Evolutionary conservation across 2,888 invertebrate species (phyloP), one percentile per base, ranked within the genome.

Genomic region (Hydrotaea diabolus): DNA sequence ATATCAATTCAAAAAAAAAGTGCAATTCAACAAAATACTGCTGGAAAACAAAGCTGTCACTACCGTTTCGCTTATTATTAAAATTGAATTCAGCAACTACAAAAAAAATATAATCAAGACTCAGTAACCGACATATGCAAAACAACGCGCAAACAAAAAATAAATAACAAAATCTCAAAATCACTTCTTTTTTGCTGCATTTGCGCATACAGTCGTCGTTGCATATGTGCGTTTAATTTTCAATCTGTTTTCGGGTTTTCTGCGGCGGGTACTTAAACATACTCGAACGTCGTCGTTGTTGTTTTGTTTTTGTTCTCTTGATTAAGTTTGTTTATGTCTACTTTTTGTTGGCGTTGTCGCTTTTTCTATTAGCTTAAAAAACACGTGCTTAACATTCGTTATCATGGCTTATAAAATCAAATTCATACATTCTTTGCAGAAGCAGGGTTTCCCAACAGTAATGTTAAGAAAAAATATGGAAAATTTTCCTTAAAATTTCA

Each of bases 371-470:
- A 69, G 69, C 69, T 66, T 69, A 11, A 69, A 64, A 66, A 69
- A 69, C 69, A 69, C 69, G 69, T 69, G 69, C 69, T 46, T 69
- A 36, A 66, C 66, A 66, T 66, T 66, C 66, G 66, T 66, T 66
- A 66, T 66, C 66, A 66, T 66, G 66, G 66, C 39, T 43, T 66
- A 66, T 66, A 66, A 66, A 43, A 66, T 66, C 66, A 43, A 66
- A 69, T 46, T 15, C 69, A 69, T 15, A 23, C 11, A 69, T 69
- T 43, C 11, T 69, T 66, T 46, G 46, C 19, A 46, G 36, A 9
- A 21, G 13, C 21, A 46, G 69, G 21, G 69, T 43, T 69, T 46
- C 69, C 49, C 7, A 49, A 49, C 39, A 39, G 9, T 8, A n/a
- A n/a, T n/a, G n/a, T n/a, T n/a, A n/a, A n/a, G n/a, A n/a, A n/a